A percentile compares a stretch with the other conserved stretches of the same genome.
Evolutionary conservation across 2,113 vertebrate species (phyloP).

Genomic region (Cephalopholis sonnerati): DNA sequence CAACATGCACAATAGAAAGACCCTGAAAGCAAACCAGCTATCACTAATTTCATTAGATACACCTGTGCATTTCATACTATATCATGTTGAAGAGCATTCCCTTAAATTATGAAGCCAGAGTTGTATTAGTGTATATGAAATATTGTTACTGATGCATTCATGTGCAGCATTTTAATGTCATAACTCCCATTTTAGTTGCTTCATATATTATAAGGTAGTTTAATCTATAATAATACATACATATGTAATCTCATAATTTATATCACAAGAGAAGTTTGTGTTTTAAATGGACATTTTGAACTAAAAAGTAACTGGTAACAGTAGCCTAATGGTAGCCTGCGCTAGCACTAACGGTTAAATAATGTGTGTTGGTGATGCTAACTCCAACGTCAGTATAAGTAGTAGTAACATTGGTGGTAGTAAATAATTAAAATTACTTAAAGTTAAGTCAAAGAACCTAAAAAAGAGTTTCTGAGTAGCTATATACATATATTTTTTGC

Average conservation of each 20-base stretch:
- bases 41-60: background rate
- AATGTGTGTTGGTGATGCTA: background rate
- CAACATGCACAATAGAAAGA: background rate
- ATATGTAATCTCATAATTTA: too few relatives aligned
- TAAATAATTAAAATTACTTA: too few relatives aligned
- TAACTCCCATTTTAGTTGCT: background rate
- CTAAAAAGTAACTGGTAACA: background rate
- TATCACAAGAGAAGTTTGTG: too few relatives aligned
- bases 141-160: background rate
- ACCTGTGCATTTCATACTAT: background rate
- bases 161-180: background rate
- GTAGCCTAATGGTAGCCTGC: too few relatives aligned
- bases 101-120: background rate
- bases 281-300: background rate
- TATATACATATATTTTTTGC: too few relatives aligned
- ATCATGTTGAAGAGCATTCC: background rate
- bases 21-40: background rate
- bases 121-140: background rate
- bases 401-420: too few relatives aligned
- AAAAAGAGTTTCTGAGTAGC: too few relatives aligned
- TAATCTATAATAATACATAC: background rate
- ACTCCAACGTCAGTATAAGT: too few relatives aligned
- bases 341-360: background rate
- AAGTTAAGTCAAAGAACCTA: too few relatives aligned
- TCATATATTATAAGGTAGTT: background rate